Evolutionary conservation across 64 coral and sea anemone species (phyloP).

Genomic region (Acropora tenuis): DNA sequence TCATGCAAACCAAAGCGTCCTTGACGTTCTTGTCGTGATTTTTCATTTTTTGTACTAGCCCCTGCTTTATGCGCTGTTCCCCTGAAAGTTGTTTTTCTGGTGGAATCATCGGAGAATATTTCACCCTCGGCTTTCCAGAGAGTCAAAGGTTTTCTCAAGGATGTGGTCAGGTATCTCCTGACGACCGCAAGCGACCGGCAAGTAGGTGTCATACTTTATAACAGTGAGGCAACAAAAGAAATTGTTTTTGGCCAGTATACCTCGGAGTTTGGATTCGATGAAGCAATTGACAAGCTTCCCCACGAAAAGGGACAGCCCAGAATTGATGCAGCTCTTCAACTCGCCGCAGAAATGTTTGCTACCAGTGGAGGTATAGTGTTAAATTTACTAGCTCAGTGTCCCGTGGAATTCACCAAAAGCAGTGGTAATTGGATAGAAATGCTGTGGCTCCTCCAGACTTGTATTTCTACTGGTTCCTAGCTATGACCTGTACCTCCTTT

Average conservation of each 20-base stretch:
- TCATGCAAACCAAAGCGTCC: background rate
- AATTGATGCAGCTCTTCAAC: conserved; percentile 33
- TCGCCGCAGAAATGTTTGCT: conserved; percentile 43
- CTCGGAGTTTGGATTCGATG: conserved; percentile 9
- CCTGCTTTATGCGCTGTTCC: conserved; percentile 16
- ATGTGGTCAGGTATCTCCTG: conserved; percentile 26
- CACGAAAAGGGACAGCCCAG: conserved; percentile 21
- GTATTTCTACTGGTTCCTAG: too few relatives aligned
- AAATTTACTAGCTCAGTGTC: too few relatives aligned
- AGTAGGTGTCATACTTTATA: conserved; percentile 57
- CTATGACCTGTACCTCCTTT: too few relatives aligned
- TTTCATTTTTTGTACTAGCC: background rate
- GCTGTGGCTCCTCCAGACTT: too few relatives aligned
- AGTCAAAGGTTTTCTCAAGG: conserved; percentile 66
- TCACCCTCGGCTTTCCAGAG: conserved; percentile 44
- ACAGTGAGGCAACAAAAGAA: conserved; percentile 16
- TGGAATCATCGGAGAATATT: conserved; percentile 51
- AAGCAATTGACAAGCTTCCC: conserved; percentile 49
- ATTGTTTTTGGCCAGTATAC: conserved; percentile 26
- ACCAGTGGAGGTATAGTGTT: background rate
- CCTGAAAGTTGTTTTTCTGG: conserved; percentile 52
- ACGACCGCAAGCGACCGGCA: conserved; percentile 19
- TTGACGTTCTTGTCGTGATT: background rate
- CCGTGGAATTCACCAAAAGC: too few relatives aligned
- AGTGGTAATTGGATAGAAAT: too few relatives aligned